Percentiles rank a stretch among this genome's conserved stretches.
Evolutionary conservation across 1,140 invertebrate species (phyloP).

Genomic region (Laodelphax striatellus): DNA sequence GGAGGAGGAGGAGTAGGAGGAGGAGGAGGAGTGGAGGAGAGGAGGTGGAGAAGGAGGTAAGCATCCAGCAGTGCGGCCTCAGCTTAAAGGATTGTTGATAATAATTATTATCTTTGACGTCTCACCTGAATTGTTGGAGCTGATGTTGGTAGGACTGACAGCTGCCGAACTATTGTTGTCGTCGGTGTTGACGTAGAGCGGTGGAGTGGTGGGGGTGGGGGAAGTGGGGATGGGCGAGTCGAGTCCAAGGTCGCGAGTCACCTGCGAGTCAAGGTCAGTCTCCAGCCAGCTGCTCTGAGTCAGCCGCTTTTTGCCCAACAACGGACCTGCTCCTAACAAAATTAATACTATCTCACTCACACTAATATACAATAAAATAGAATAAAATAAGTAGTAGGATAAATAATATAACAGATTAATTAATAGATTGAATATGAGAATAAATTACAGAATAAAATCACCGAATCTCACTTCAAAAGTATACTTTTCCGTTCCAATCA

Average conservation of each 20-base stretch:
- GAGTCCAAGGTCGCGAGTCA: constrained; percentile 46
- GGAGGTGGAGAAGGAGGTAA: too few relatives aligned
- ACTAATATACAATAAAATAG: background rate
- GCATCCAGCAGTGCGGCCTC: too few relatives aligned
- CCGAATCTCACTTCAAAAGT: too few relatives aligned
- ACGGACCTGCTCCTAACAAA: constrained; percentile 28
- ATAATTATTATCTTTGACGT: too few relatives aligned
- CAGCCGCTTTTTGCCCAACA: constrained; percentile 24
- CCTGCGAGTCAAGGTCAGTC: constrained; percentile 74
- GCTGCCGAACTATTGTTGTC: constrained; percentile 1
- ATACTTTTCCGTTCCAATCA: too few relatives aligned
- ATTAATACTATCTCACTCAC: background rate
- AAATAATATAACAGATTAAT: too few relatives aligned
- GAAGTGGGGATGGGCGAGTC: constrained; percentile 24
- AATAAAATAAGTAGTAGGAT: too few relatives aligned
- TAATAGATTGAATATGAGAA: too few relatives aligned
- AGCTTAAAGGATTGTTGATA: too few relatives aligned
- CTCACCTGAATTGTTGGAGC: background rate
- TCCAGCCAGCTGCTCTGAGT: constrained; percentile 59
- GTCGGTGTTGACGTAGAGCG: constrained; percentile 36
- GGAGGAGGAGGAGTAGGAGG: too few relatives aligned
- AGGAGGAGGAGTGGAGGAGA: too few relatives aligned
- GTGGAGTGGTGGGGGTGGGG: constrained; percentile 16
- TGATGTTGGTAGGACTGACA: background rate
- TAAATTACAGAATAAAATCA: too few relatives aligned